Base-by-base conservation (phyloP, 2,888 invertebrate species). In the Troilus luridus region DNA sequence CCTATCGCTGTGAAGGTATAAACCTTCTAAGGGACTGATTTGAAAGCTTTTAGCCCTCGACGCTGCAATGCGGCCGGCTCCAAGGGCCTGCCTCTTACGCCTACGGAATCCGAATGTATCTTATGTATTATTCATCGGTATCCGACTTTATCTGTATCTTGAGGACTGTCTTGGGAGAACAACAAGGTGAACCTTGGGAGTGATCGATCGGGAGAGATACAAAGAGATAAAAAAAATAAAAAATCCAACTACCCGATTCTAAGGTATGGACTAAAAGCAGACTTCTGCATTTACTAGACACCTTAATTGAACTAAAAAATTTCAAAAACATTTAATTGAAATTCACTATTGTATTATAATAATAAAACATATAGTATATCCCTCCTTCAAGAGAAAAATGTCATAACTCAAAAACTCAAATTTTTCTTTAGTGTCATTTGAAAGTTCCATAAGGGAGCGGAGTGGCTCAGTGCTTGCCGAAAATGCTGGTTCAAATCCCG, bases 11-110 rank as follows among this genome's bases (percentile, higher is more conserved):
- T 3, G 17, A 19, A 24, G 56, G 41, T n/a, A 85, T 85, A 85
- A 85, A 85, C 56, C n/a, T 41, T 54, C 10, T 14, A 12, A 85
- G 56, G 85, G 85, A 58, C 85, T 85, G 85, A 85, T 85, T 85
- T 85, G 85, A 85, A 85, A 85, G 85, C 85, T 85, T 85, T 85
- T 85, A 85, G 85, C 56, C 56, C 85, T 56, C n/a, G 85, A 21
- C n/a, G 0, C 72, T 77, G 72, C 72, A 77, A 77, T 77, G 72
- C 72, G 72, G 72, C 8, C 9, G 6, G 0, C 41, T 77, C 8
- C 0, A 7, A 77, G 72, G 72, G 27, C 6, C 27, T 17, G 7
- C 27, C 6, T 77, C 27, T 77, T 77, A 77, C 72, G 72, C 72
- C 72, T 77, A 41, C 72, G 56, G 85, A 85, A 85, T 85, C 85